Percentiles rank a stretch among this genome's conserved stretches.
phyloP scores from a whole-genome alignment of 2,888 invertebrate genomes.

The Plebejus melissa region DNA sequence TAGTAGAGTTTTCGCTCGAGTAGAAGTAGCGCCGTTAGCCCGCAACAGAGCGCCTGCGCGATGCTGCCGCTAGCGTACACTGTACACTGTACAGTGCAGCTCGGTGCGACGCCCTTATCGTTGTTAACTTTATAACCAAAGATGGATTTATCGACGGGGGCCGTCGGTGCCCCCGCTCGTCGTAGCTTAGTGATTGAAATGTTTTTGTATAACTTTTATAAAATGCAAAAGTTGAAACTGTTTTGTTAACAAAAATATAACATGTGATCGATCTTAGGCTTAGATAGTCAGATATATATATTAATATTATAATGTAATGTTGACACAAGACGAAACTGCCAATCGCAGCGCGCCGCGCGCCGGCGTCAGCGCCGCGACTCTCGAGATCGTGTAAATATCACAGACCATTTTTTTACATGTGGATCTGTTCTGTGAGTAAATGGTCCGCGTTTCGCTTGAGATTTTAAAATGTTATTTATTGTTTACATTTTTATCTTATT shows the following conservation, averaged over 20 bases:
- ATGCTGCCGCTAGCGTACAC: slow-evolving; percentile 29
- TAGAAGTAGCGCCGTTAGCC: slow-evolving; percentile 30
- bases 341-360: slow-evolving; percentile 38
- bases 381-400: slow-evolving; percentile 45
- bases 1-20: slow-evolving; percentile 41
- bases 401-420: slow-evolving; percentile 35
- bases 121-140: slow-evolving; percentile 75
- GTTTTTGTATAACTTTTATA: slow-evolving; percentile 72
- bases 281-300: slow-evolving; percentile 54
- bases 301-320: slow-evolving; percentile 34
- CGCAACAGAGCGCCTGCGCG: slow-evolving; percentile 29
- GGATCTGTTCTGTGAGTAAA: slow-evolving; percentile 9
- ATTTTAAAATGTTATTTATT: slow-evolving; percentile 29
- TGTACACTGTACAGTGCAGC: slow-evolving; percentile 38
- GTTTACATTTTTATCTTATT: slow-evolving; percentile 32
- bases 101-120: slow-evolving; percentile 60
- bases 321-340: slow-evolving; percentile 42
- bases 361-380: slow-evolving; percentile 40
- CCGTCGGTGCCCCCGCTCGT: slow-evolving; percentile 59
- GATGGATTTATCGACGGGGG: slow-evolving; percentile 64
- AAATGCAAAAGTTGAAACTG: slow-evolving; percentile 61
- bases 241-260: slow-evolving; percentile 66
- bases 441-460: slow-evolving; percentile 28
- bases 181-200: slow-evolving; percentile 68
- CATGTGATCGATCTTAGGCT: slow-evolving; percentile 71